Evolutionary conservation across 2,888 invertebrate genomes (phyloP).

Genomic region (Heteromyza rotundicornis): DNA sequence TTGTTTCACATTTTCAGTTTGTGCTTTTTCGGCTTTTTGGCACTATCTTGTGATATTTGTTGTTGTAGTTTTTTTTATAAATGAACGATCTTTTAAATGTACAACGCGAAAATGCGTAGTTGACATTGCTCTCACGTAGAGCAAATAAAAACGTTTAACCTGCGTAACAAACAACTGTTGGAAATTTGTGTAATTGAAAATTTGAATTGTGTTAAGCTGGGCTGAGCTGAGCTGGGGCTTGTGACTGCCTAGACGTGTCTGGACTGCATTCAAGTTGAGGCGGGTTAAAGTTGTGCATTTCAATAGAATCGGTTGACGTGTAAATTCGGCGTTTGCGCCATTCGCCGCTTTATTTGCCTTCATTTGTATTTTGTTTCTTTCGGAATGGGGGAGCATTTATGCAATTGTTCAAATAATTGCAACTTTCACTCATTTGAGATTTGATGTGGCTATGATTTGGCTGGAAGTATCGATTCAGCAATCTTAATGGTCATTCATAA

Average conservation of each 20-base stretch:
- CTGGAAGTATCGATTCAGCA: neutral
- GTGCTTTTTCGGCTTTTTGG: neutral
- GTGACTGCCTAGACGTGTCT: neutral
- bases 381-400: no score
- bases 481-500: neutral
- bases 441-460: neutral
- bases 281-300: slow-evolving; percentile 5
- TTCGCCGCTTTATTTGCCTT: neutral
- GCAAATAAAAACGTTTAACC: slow-evolving; percentile 3
- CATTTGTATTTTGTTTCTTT: neutral
- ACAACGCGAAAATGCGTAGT: neutral
- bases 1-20: neutral
- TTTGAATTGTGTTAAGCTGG: neutral
- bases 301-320: no score
- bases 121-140: slow-evolving; percentile 6
- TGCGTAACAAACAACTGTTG: neutral
- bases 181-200: neutral
- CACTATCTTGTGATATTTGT: neutral
- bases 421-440: slow-evolving; percentile 7
- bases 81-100: neutral
- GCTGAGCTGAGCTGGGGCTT: neutral
- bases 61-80: neutral
- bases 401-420: slow-evolving; percentile 6
- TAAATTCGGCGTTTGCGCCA: no score
- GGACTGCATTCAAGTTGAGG: neutral